phyloP scores from a whole-genome alignment of 1,140 invertebrate species.

The Drosophila nigrodunni region DNA sequence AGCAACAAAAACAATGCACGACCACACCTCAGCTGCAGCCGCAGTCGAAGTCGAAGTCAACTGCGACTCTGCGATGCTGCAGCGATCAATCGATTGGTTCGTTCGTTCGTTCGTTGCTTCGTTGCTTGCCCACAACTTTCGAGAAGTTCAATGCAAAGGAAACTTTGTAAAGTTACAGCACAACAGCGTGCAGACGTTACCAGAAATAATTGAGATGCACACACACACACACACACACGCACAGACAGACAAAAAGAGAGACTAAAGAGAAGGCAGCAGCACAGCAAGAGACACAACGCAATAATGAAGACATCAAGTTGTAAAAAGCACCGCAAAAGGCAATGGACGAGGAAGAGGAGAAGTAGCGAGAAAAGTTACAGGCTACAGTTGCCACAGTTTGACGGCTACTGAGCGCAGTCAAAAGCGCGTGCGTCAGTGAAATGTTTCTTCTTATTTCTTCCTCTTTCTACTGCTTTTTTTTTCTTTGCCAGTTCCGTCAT shows the following conservation, averaged over 20 bases:
- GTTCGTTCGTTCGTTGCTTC: slow-evolving; percentile 20
- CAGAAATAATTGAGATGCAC: slow-evolving; percentile 78
- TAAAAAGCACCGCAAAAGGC: slow-evolving; percentile 61
- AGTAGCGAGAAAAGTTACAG: slow-evolving; percentile 52
- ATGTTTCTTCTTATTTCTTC: slow-evolving; percentile 52
- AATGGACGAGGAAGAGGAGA: slow-evolving; percentile 16
- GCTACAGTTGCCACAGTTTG: slow-evolving; percentile 48
- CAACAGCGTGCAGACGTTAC: slow-evolving; percentile 41
- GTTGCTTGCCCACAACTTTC: slow-evolving; percentile 72
- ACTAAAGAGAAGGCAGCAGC: slow-evolving; percentile 21
- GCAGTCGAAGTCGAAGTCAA: slow-evolving; percentile 11
- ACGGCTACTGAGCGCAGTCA: slow-evolving; percentile 33
- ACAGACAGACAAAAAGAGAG: slow-evolving; percentile 4
- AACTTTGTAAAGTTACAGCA: slow-evolving; percentile 48
- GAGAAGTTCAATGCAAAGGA: slow-evolving; percentile 62
- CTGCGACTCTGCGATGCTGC: slow-evolving; percentile 13
- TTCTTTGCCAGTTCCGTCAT: slow-evolving; percentile 18
- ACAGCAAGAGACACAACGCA: slow-evolving; percentile 26
- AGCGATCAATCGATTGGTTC: slow-evolving; percentile 30
- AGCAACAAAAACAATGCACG: slow-evolving; percentile 35
- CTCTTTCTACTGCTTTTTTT: slow-evolving; percentile 23
- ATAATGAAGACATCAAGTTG: slow-evolving; percentile 81
- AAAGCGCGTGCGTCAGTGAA: slow-evolving; percentile 74
- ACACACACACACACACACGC: slow-evolving; percentile 27
- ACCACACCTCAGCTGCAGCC: slow-evolving; percentile 57